Conservation (phyloP, 2,797 vertebrate genomes). For the Tadarida brasiliensis region DNA sequence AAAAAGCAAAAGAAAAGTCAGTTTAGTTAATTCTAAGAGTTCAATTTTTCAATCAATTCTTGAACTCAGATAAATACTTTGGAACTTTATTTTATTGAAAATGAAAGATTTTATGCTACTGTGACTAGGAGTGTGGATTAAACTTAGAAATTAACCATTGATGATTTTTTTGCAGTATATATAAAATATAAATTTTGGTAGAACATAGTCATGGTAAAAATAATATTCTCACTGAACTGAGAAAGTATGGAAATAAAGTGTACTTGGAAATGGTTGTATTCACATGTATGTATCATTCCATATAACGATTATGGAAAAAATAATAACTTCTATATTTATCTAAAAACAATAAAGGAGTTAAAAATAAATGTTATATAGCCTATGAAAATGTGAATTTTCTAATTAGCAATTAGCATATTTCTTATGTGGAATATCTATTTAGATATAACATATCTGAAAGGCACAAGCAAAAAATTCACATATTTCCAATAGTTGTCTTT, state of each 20-base stretch:
- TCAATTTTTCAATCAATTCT: background rate
- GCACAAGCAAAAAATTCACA: background rate
- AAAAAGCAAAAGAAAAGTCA: background rate
- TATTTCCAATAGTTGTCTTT: background rate
- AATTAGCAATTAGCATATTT: background rate
- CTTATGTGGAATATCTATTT: background rate
- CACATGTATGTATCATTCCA: background rate
- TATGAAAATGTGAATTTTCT: background rate
- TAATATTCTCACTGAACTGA: background rate
- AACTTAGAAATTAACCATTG: background rate
- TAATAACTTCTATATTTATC: background rate
- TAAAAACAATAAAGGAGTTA: background rate
- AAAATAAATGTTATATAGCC: conserved; percentile 3
- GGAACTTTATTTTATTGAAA: background rate
- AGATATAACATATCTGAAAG: background rate
- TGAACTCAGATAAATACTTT: background rate
- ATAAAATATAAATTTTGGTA: background rate
- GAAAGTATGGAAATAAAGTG: conserved; percentile 7
- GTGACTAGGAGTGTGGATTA: background rate
- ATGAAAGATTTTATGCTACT: background rate
- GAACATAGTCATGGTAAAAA: background rate
- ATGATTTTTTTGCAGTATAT: background rate
- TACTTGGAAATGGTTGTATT: background rate
- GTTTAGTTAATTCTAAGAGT: background rate
- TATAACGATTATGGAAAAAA: background rate